Evolutionary conservation across 2,888 invertebrate species (phyloP).

Genomic region (Hermodice carunculata): DNA sequence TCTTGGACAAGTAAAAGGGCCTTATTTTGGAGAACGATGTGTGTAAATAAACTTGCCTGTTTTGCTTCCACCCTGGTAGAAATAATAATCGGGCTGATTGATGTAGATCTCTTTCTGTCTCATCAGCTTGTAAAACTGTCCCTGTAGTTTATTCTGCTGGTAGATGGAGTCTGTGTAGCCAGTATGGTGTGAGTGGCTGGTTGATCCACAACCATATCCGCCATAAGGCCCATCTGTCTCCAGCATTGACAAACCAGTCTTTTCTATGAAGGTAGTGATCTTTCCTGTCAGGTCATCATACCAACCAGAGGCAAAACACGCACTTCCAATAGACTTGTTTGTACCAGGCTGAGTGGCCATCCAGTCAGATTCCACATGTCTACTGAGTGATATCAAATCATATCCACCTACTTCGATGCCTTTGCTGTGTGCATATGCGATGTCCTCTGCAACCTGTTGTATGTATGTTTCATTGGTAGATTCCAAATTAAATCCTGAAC

Average conservation of each 20-base stretch:
- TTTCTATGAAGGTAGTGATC: conserved; percentile 27
- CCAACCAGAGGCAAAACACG: conserved; percentile 43
- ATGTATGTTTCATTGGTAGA: conserved; percentile 35
- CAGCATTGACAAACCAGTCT: conserved; percentile 36
- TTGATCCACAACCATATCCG: conserved; percentile 36
- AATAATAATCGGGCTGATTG: conserved; percentile 45
- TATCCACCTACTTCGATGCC: conserved; percentile 45
- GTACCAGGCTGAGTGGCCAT: conserved; percentile 24
- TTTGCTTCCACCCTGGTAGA: conserved; percentile 42
- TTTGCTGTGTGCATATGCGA: conserved; percentile 37
- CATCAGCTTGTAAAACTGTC: conserved; percentile 8
- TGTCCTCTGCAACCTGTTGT: conserved; percentile 16
- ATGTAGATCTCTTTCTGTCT: conserved; percentile 30
- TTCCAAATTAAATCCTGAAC: conserved; percentile 41
- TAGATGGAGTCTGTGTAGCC: conserved; percentile 36
- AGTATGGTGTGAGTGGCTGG: conserved; percentile 34
- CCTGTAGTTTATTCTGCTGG: conserved; percentile 31
- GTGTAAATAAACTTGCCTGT: conserved; percentile 31
- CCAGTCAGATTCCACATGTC: conserved; percentile 23
- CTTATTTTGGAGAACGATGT: no score
- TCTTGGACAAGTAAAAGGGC: no score
- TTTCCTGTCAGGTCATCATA: conserved; percentile 34
- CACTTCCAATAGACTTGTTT: conserved; percentile 24
- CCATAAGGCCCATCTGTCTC: conserved; percentile 42
- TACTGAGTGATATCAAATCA: conserved; percentile 36